Conservation (phyloP, 2,113 vertebrate genomes). For the Myiopsitta monachus region DNA sequence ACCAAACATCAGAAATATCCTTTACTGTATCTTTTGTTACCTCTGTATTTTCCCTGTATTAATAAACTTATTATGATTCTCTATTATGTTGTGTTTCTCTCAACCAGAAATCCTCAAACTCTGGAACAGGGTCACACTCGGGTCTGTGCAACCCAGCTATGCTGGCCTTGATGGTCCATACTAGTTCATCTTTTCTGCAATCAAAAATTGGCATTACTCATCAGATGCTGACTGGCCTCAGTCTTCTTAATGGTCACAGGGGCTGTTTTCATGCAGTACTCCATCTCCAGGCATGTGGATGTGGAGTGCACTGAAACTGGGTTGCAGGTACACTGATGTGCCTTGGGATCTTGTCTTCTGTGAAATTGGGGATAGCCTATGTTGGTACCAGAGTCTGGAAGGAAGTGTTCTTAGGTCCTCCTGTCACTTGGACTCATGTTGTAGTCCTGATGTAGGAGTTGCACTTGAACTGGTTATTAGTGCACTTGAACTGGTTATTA, state of each 20-base stretch:
- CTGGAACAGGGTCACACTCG: background rate
- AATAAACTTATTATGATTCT: too few relatives aligned
- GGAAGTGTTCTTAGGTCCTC: background rate
- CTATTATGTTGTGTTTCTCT: too few relatives aligned
- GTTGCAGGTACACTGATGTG: background rate
- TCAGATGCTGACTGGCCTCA: background rate
- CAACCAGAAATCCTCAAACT: too few relatives aligned
- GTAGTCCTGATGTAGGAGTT: background rate
- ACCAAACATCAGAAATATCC: too few relatives aligned
- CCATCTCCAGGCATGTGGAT: fast-evolving
- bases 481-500: too few relatives aligned
- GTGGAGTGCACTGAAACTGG: background rate
- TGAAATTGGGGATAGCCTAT: background rate
- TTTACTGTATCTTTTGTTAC: too few relatives aligned
- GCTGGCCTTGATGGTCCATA: background rate
- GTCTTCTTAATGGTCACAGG: background rate
- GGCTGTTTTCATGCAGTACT: background rate
- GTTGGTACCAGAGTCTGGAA: background rate
- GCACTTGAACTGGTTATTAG: fast-evolving
- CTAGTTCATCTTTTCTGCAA: background rate
- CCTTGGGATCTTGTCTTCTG: background rate
- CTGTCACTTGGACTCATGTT: fast-evolving
- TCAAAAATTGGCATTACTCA: background rate
- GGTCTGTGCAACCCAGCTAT: background rate
- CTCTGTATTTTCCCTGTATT: too few relatives aligned